These are phyloP conservation scores for Desoria tigrina DNA, from an alignment of 2,888 invertebrate genomes.

Conservation along the genomic window DNA sequence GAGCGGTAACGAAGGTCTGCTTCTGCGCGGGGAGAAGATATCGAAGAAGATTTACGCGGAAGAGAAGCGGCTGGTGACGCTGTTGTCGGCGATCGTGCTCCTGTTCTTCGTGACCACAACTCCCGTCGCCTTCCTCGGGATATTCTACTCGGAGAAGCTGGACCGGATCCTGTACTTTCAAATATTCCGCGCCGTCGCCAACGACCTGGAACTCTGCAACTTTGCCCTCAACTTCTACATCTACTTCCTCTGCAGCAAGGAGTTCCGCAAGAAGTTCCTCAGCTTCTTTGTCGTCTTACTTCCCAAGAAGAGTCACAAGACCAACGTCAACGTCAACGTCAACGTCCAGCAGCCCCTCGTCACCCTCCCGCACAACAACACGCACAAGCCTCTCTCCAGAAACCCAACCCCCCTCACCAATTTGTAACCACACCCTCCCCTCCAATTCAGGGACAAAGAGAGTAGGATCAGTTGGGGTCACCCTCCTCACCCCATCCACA, in stretches of 20 bases:
- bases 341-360: no score
- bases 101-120: slow-evolving; percentile 60
- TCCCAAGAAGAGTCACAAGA: slow-evolving; percentile 20
- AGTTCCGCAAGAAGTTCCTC: slow-evolving; percentile 56
- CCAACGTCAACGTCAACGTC: neutral
- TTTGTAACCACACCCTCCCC: no score
- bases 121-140: slow-evolving; percentile 59
- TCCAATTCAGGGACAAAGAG: no score
- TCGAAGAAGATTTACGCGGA: slow-evolving; percentile 56
- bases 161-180: slow-evolving; percentile 54
- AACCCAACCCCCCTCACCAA: no score
- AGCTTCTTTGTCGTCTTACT: slow-evolving; percentile 50
- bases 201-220: slow-evolving; percentile 60
- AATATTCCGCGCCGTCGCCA: slow-evolving; percentile 59
- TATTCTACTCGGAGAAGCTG: slow-evolving; percentile 57
- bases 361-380: no score
- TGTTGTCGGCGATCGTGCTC: slow-evolving; percentile 59
- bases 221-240: slow-evolving; percentile 62
- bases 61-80: slow-evolving; percentile 58
- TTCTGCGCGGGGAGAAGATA: slow-evolving; percentile 49
- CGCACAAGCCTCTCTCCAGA: no score
- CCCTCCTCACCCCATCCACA: no score
- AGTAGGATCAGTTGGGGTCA: no score
- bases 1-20: slow-evolving; percentile 39
- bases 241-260: slow-evolving; percentile 58